These are phyloP conservation scores for Parambassis ranga DNA, from an alignment of 2,797 vertebrate species.

Conservation along the genomic window DNA sequence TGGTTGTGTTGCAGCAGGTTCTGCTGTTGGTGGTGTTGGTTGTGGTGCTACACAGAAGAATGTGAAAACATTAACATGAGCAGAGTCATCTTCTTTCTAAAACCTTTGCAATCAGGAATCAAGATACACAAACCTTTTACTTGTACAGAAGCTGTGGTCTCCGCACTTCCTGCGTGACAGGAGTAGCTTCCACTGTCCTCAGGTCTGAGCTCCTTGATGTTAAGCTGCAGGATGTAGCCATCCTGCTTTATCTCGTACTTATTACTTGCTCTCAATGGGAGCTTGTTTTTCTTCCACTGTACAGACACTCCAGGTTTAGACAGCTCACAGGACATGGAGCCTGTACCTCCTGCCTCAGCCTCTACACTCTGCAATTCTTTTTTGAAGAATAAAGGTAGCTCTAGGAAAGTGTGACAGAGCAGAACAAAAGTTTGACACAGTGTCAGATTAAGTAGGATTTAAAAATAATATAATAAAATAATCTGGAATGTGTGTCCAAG, in stretches of 20 bases:
- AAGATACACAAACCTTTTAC: slow-evolving; percentile 50
- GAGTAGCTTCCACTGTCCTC: slow-evolving; percentile 87
- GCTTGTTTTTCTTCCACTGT: slow-evolving; percentile 83
- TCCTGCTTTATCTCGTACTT: slow-evolving; percentile 82
- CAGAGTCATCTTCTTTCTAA: background rate
- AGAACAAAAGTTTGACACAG: background rate
- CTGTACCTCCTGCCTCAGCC: slow-evolving; percentile 75
- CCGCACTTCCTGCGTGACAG: slow-evolving; percentile 70
- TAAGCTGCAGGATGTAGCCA: slow-evolving; percentile 76
- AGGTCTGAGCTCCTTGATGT: slow-evolving; percentile 78
- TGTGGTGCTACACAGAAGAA: slow-evolving; percentile 27
- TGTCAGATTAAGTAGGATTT: background rate
- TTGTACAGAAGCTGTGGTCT: slow-evolving; percentile 52
- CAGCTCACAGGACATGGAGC: slow-evolving; percentile 80
- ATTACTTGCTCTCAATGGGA: slow-evolving; percentile 75
- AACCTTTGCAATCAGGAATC: background rate
- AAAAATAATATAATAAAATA: too few species aligned
- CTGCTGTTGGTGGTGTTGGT: slow-evolving; percentile 24
- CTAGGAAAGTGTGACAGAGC: background rate
- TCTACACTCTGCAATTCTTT: slow-evolving; percentile 77
- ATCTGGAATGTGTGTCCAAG: too few species aligned
- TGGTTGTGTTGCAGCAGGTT: slow-evolving; percentile 14
- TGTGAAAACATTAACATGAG: background rate
- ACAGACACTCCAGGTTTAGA: slow-evolving; percentile 72
- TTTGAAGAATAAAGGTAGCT: slow-evolving; percentile 75